Conservation (phyloP, 2,888 invertebrate species). For the Volucella inflata region DNA sequence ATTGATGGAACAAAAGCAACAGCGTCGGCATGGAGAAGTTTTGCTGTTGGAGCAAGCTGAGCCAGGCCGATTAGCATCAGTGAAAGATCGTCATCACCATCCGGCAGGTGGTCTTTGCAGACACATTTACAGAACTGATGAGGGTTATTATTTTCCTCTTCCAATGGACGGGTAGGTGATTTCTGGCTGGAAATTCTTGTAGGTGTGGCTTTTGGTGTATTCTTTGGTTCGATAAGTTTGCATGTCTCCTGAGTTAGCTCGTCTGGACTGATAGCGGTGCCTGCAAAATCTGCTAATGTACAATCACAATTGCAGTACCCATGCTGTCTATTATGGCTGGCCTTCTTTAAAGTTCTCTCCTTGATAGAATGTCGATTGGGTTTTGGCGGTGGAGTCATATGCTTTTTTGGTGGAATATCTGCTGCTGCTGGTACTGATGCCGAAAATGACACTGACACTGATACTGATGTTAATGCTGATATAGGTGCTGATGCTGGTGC, state of each 20-base stretch:
- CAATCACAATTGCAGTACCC: constrained; percentile 82
- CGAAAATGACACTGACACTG: too few species aligned
- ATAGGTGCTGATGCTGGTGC: constrained; percentile 19
- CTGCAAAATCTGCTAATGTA: constrained; percentile 82
- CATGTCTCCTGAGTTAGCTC: constrained; percentile 83
- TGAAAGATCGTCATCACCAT: constrained; percentile 87
- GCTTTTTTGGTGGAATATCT: constrained; percentile 33
- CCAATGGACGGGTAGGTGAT: background rate
- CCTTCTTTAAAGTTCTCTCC: constrained; percentile 44
- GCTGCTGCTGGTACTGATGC: too few species aligned
- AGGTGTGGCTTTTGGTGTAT: constrained; percentile 76
- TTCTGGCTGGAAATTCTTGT: background rate
- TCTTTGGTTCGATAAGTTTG: constrained; percentile 81
- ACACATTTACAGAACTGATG: constrained; percentile 79
- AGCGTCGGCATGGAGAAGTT: constrained; percentile 84
- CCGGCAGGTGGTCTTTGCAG: constrained; percentile 80
- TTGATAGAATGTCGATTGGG: constrained; percentile 69
- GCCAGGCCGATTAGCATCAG: constrained; percentile 88
- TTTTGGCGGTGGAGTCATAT: constrained; percentile 61
- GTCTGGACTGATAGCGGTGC: constrained; percentile 81
- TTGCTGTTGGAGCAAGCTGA: constrained; percentile 84
- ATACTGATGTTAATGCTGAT: too few species aligned
- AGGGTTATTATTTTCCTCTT: constrained; percentile 52
- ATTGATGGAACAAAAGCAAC: constrained; percentile 87
- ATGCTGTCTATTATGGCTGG: constrained; percentile 56